Conservation (phyloP, 35 echinoderm and acorn worm genomes). For the Lytechinus variegatus region DNA sequence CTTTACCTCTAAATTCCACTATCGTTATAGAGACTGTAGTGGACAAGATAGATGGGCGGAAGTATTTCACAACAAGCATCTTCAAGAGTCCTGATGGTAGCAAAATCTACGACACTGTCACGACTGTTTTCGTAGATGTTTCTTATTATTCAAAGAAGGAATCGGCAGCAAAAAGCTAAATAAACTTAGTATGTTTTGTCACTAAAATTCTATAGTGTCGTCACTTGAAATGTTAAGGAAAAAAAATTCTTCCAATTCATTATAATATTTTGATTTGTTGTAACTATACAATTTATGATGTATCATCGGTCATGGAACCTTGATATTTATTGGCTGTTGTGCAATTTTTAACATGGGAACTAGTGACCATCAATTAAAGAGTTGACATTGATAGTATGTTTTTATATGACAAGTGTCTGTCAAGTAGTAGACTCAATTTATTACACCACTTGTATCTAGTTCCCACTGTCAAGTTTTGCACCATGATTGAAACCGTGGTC, state of each 20-base stretch:
- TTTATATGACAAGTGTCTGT: background rate
- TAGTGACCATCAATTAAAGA: too few relatives aligned
- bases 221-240: too few relatives aligned
- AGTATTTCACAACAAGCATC: background rate
- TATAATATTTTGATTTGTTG: too few relatives aligned
- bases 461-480: too few relatives aligned
- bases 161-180: background rate
- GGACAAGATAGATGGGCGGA: background rate
- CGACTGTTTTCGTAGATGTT: background rate
- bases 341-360: too few relatives aligned
- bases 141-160: background rate
- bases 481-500: too few relatives aligned
- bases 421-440: background rate
- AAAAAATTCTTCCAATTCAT: too few relatives aligned
- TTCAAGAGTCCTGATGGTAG: background rate
- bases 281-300: too few relatives aligned
- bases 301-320: too few relatives aligned
- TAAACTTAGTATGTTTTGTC: background rate
- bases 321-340: too few relatives aligned
- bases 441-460: background rate
- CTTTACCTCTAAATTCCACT: background rate
- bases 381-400: too few relatives aligned
- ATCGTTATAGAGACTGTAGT: background rate
- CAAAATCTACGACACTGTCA: background rate
- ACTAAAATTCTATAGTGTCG: too few relatives aligned